These are phyloP conservation scores for Protomyctophum bolini DNA, from an alignment of 2,113 vertebrate species.

Conservation along the genomic window DNA sequence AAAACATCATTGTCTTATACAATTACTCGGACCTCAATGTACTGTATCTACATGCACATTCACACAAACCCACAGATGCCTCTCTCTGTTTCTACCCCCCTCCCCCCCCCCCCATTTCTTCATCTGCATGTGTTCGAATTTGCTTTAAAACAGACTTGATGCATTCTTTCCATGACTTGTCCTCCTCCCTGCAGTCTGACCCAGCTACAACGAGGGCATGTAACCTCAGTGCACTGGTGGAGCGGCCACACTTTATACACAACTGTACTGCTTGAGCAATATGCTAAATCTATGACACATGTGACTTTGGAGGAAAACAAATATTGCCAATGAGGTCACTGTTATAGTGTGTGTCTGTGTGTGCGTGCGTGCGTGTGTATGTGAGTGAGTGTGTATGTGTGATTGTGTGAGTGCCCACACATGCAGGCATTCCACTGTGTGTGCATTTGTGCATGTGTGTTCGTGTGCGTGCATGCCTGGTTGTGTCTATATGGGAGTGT, in stretches of 20 bases:
- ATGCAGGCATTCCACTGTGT: not conserved
- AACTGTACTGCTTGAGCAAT: conserved; percentile 24
- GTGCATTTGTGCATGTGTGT: not conserved
- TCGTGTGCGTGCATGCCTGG: not conserved
- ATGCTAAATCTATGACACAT: conserved; percentile 32
- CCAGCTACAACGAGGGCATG: conserved; percentile 38
- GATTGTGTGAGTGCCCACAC: not conserved
- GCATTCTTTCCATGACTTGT: conserved; percentile 57
- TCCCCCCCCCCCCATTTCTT: not conserved
- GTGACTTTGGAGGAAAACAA: conserved; percentile 28
- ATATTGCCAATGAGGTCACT: conserved; percentile 21
- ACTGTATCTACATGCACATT: no score
- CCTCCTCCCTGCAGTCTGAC: conserved; percentile 41
- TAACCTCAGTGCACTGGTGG: conserved; percentile 30
- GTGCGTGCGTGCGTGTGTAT: not conserved
- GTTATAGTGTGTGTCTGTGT: not conserved
- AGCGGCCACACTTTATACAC: conserved; percentile 44
- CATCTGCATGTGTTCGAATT: not conserved
- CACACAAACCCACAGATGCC: no score
- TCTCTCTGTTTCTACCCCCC: conserved; percentile 10
- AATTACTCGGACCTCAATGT: no score
- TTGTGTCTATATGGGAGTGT: not conserved
- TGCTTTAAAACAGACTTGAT: conserved; percentile 21
- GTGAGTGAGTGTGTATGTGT: no score
- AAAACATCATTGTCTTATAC: no score